Base-by-base conservation (phyloP, 1,140 invertebrate species). In the Drosophila nebulosa region DNA sequence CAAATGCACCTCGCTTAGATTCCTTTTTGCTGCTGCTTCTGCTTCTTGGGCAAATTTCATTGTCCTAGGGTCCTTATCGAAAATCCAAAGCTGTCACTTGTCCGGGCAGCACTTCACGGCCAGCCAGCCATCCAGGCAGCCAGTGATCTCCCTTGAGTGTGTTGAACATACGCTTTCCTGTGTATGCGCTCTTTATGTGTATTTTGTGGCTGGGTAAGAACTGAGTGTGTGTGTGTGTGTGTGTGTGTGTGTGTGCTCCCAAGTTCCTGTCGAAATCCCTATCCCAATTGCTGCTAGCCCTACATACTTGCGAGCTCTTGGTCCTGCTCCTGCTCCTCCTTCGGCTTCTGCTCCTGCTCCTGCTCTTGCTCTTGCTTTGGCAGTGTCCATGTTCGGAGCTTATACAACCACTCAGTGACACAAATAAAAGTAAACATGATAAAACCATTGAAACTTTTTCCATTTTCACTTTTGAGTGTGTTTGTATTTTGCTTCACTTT, bases 361-460 rank as follows among this genome's bases (percentile, higher is more conserved):
- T n/a, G 42, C 50, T 27, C 16, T 64, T 39, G 22, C 30, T 69
- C 35, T 46, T 56, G 36, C 71, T 66, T 56, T 68, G 50, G 60
- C 14, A 36, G 10, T 53, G 50, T 46, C 27, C 52, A 26, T 27
- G 27, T 55, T 26, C 61, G 66, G 56, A 39, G 83, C 81, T 86
- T 86, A 88, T 86, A 86, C 74, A 86, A 86, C 78, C 81, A 86
- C 81, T 86, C 83, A 86, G 81, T 86, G 81, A 86, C 81, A 86
- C 81, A 86, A 86, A 86, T 86, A 86, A 88, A 86, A 86, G 81
- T 86, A 86, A 86, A 86, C 81, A 86, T 83, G 81, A 86, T 83
- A 86, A 86, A 88, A 86, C 83, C 81, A 88, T 88, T 86, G 83
- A 88, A 86, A 86, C 81, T 86, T 86, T 85, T 86, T 86, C 81